phyloP scores from a whole-genome alignment of 1,140 invertebrate species.

The Stegodyphus dumicola region DNA sequence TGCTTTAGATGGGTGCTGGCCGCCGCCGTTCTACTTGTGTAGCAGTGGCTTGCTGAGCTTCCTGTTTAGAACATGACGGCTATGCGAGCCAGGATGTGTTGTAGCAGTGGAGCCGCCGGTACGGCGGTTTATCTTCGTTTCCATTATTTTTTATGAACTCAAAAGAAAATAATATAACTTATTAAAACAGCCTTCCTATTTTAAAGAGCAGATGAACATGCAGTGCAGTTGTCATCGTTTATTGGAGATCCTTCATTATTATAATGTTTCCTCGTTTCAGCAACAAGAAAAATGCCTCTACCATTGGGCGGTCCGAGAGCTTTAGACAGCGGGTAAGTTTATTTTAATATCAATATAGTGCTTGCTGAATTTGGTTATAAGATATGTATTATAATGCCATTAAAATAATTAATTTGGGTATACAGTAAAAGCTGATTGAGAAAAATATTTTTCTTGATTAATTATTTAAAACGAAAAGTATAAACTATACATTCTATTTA shows the following conservation, averaged over 20 bases:
- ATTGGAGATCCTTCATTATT: not conserved
- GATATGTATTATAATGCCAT: no score
- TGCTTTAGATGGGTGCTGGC: no score
- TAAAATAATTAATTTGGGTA: no score
- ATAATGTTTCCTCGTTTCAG: conserved; percentile 63
- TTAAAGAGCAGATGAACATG: conserved; percentile 4
- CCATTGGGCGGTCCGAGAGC: conserved; percentile 67
- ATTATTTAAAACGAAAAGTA: no score
- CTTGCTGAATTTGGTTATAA: no score
- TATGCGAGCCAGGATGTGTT: not conserved
- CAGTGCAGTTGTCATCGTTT: conserved; percentile 3
- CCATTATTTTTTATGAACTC: no score
- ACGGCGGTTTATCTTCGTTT: not conserved
- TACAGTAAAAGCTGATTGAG: no score
- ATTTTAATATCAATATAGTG: not conserved
- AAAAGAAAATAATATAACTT: no score
- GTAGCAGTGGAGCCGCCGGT: not conserved
- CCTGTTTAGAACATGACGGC: not conserved
- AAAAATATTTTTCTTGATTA: no score
- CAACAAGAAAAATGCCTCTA: conserved; percentile 58
- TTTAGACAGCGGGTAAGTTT: conserved; percentile 64
- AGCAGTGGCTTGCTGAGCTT: not conserved
- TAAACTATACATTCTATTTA: no score
- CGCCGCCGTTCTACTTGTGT: not conserved
- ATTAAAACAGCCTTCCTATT: no score